Base-by-base conservation (phyloP, 1,140 invertebrate species). In the Agrilus planipennis region DNA sequence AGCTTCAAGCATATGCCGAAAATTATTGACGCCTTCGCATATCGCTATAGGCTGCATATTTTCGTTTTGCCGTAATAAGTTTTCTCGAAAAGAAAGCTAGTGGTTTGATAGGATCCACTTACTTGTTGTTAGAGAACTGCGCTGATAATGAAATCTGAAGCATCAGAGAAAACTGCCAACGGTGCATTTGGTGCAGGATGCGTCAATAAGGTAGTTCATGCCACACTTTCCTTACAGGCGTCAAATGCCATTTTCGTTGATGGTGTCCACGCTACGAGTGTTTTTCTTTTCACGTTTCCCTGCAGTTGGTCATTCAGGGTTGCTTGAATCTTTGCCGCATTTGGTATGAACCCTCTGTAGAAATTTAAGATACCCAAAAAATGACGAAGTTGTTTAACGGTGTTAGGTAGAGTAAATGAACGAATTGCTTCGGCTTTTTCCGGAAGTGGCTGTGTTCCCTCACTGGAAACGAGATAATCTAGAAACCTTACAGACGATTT, bases 401-500 rank as follows among this genome's bases (percentile, higher is more conserved):
- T 51, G 9, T 20, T 22, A 4, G 54, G 54, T 15, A 23, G 40
- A 7, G 47, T 39, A 22, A 39, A 51, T 12, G 49, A 35, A 3
- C n/a, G 5, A 22, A 58, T 46, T 12, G 52, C 45, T 30, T 58
- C 30, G 3, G 61, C 44, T 27, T 53, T 53, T 2, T 54, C 45
- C 3, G 49, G 39, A 0, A 51, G 45, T 1, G 59, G 61, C 42
- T n/a, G 42, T 0, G 53, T 54, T 1, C 54, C 56, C 1, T 52
- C 17, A 1, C 34, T 17, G 14, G 47, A 44, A 2, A 64, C 41
- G 6, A 29, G 3, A 42, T 54, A 54, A 1, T 59, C 60, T 0
- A 64, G 46, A 30, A 60, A 62, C 6, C 34, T 16, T 0, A 58
- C 47, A 12, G 45, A 18, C 0, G 23, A 2, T 17, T 25, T 12